Evolutionary conservation across 2,888 invertebrate genomes (phyloP).

Genomic region (Drosophila sordidula): DNA sequence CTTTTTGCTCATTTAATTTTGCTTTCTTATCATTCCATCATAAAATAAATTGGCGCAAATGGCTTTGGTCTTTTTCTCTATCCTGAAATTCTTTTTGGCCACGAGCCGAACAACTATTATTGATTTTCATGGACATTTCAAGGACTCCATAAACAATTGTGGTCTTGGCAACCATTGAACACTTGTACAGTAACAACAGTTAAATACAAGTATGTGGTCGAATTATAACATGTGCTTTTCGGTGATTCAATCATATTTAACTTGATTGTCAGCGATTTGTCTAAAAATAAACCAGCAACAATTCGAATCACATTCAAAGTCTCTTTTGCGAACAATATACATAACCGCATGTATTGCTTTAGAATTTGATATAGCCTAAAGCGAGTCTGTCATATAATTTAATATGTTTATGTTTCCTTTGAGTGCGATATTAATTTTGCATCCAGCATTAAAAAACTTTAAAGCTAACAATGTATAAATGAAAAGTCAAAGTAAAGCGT

Average conservation of each 20-base stretch:
- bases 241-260: conserved; percentile 22
- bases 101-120: conserved; percentile 25
- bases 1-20: background rate
- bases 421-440: too few species aligned
- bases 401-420: background rate
- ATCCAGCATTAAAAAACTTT: conserved; percentile 13
- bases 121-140: conserved; percentile 22
- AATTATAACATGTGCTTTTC: conserved; percentile 1
- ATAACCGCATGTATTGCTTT: conserved; percentile 1
- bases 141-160: conserved; percentile 11
- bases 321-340: background rate
- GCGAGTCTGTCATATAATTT: background rate
- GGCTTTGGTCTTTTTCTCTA: background rate
- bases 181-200: background rate
- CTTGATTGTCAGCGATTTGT: conserved; percentile 11
- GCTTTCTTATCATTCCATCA: background rate
- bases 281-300: conserved; percentile 34
- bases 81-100: conserved; percentile 12
- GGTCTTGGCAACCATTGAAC: conserved; percentile 1
- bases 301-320: conserved; percentile 20
- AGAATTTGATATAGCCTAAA: background rate
- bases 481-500: conserved; percentile 20
- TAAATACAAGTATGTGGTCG: conserved; percentile 1
- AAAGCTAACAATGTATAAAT: background rate
- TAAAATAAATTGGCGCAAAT: background rate